These are phyloP conservation scores for Spea bombifrons DNA, from an alignment of 2,113 vertebrate genomes.

Conservation along the genomic window DNA sequence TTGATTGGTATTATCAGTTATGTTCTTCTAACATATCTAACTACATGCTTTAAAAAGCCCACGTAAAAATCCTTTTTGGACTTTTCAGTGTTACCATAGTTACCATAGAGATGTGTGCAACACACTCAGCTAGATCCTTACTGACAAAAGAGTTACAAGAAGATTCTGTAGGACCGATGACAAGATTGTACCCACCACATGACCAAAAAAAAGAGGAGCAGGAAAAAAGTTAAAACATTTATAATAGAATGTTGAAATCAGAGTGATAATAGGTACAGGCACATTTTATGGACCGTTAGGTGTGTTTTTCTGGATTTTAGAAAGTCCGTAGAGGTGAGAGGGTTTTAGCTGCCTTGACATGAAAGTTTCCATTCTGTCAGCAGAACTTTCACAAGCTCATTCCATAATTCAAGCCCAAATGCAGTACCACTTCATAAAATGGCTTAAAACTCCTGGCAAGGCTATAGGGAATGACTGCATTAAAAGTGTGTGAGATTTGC, in stretches of 20 bases:
- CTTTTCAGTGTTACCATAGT: neutral
- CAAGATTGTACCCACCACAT: no score
- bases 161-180: no score
- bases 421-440: conserved; percentile 74
- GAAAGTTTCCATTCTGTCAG: conserved; percentile 84
- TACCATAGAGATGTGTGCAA: neutral
- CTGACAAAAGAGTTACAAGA: neutral
- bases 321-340: conserved; percentile 45
- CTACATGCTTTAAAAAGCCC: neutral
- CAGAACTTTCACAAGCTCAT: conserved; percentile 68
- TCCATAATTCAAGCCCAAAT: conserved; percentile 60
- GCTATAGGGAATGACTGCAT: conserved; percentile 72
- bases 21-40: no score
- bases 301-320: conserved; percentile 44
- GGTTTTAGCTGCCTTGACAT: conserved; percentile 39
- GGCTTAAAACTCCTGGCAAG: conserved; percentile 76
- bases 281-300: conserved; percentile 37
- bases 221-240: conserved; percentile 21
- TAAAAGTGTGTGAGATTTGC: conserved; percentile 71
- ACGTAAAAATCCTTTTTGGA: neutral
- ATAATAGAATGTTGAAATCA: conserved; percentile 23
- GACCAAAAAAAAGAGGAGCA: no score
- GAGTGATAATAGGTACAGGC: conserved; percentile 33
- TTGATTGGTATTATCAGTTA: no score
- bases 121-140: neutral